Evolutionary conservation across 2,113 vertebrate genomes (phyloP), one percentile per base, ranked within the genome.

Genomic region (Bucco capensis): DNA sequence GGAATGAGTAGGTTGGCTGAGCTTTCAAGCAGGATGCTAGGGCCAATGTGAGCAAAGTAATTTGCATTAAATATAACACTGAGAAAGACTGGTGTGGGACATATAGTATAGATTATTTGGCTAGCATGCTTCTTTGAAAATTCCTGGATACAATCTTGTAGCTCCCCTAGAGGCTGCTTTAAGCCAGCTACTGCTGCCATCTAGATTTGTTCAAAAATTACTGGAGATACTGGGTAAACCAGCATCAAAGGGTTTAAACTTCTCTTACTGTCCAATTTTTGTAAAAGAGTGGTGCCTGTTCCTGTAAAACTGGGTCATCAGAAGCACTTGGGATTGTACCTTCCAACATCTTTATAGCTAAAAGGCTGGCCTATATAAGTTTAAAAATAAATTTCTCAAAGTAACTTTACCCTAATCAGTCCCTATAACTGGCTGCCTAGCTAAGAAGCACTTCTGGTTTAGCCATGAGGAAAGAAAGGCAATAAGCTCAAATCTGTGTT

Each of bases 161-260:
- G 91, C 87, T 94, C 84, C 91, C 87, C 91, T 85, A 95, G 89
- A 92, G 91, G 93, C 87, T 87, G 87, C 66, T 91, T 87, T 75
- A 62, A 73, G 74, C 42, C 79, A 83, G 3, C 51, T 81, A 12
- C 54, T 75, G 54, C 46, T 78, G 53, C 62, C 81, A 27, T 37
- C 53, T 56, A 37, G 31, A 38, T 79, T 78, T 65, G 54, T 82
- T 75, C 49, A 87, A 47, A 78, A 92, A 50, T 38, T 31, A 50
- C 4, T 86, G 65, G 51, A 84, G 28, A 33, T 56, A 40, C 19
- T 47, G 72, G 10, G 19, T 83, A 90, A 81, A 79, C 47, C 27
- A 42, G 33, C 53, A 83, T 30, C 0, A 28, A 88, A 84, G 46
- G 40, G 25, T 81, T 90, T 86, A 56, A 84, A 57, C 12, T 86